Evolutionary conservation across 2,113 vertebrate species (phyloP), one percentile per base, ranked within the genome.

Genomic region (Myotis brandtii): DNA sequence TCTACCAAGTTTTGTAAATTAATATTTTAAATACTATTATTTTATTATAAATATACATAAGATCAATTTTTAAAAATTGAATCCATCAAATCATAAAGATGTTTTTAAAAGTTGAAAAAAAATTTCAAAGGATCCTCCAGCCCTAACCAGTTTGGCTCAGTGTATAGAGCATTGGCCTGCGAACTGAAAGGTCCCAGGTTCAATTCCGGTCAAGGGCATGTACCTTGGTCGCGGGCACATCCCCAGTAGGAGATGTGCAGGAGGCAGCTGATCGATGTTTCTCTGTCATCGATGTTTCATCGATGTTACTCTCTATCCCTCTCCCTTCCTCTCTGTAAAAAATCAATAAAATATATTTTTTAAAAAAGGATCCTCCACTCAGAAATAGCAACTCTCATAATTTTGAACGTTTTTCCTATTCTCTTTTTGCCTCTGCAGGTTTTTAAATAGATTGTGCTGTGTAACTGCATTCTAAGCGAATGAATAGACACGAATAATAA

Each of bases 1-100:
- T 12, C 34, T 37, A 80, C 3, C 1, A 40, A 69, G 70, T 81
- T 76, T 66, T 76, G 4, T 43, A 40, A 62, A 92, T 62, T 77
- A 54, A 79, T 90, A 86, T 89, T 86, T 91, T 69, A 75, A 94
- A 30, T 77, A n/a, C 0, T n/a, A 73, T 81, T 70, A 66, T 81
- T 81, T 30, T 66, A 76, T 75, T 59, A 34, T 43, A 89, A 43
- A 59, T 34, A 50, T 46, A 37, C 8, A 48, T 62, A n/a, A 48
- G 21, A 20, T 86, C 4, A 32, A 62, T 46, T 92, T 75, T 79
- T 14, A 81, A 81, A 85, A 89, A 54, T 7, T 21, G 6, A 76
- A 86, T 66, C 9, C 17, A 56, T 6, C n/a, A 25, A 76, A 82
- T 56, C 10, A 50, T 81, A 46, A 66, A 92, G 23, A 80, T 30